A percentile compares a stretch with the other conserved stretches of the same genome.
These are phyloP conservation scores for Drosophila borealis DNA, from an alignment of 2,888 invertebrate species.

Conservation along the genomic window DNA sequence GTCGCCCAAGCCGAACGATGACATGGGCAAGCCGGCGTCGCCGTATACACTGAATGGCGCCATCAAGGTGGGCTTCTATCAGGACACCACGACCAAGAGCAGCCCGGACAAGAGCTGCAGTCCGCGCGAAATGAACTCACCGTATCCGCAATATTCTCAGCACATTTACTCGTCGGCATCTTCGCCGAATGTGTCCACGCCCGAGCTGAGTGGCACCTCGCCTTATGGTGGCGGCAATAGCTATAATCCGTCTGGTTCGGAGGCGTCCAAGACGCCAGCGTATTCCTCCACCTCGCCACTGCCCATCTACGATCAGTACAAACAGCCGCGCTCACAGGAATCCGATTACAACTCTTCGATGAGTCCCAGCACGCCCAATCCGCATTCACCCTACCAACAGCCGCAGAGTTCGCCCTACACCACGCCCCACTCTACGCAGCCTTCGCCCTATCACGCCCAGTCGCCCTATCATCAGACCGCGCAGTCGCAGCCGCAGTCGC, in stretches of 20 bases:
- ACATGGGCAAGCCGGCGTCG: conserved; percentile 86
- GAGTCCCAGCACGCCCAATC: conserved; percentile 86
- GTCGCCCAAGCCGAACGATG: conserved; percentile 90
- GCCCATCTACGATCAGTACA: conserved; percentile 87
- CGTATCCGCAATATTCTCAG: conserved; percentile 87
- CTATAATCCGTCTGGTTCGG: conserved; percentile 83
- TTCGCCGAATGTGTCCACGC: conserved; percentile 86
- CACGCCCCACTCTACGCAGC: conserved; percentile 81
- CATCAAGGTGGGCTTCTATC: conserved; percentile 94
- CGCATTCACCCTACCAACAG: conserved; percentile 86
- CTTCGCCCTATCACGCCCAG: conserved; percentile 84
- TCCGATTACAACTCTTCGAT: conserved; percentile 86
- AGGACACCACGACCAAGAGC: conserved; percentile 93
- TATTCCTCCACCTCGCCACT: conserved; percentile 84
- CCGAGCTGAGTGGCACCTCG: conserved; percentile 83
- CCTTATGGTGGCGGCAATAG: conserved; percentile 83
- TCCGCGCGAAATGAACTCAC: conserved; percentile 90
- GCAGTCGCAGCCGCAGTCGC: conserved; percentile 51
- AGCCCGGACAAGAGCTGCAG: conserved; percentile 94
- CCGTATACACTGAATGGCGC: conserved; percentile 92
- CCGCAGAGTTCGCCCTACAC: conserved; percentile 85
- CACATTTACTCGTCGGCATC: conserved; percentile 87
- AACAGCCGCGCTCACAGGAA: conserved; percentile 86
- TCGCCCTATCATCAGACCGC: conserved; percentile 82
- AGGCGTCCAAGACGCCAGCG: conserved; percentile 83